Conservation (phyloP, 2,113 vertebrate genomes). For the Columbina picui region DNA sequence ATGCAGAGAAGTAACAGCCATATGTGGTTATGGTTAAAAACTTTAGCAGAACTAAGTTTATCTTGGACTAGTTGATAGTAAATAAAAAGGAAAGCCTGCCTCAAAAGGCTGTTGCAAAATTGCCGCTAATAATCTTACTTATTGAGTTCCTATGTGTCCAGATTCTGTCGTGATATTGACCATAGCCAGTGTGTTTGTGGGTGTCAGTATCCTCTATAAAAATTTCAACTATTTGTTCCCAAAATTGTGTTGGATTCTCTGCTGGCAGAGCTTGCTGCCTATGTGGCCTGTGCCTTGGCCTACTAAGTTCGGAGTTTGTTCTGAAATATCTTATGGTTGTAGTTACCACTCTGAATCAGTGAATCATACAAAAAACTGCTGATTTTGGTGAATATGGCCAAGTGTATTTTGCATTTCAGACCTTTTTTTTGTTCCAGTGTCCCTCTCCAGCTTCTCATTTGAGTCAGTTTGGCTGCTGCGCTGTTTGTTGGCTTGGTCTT, state of each 20-base stretch:
- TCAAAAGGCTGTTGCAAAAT: background rate
- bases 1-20: background rate
- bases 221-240: background rate
- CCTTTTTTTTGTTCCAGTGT: too few relatives aligned
- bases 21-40: background rate
- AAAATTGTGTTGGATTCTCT: background rate
- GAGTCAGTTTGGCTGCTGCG: background rate
- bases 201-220: background rate
- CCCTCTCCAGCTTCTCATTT: background rate
- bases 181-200: background rate
- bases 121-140: background rate
- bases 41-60: background rate
- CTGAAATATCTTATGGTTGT: background rate
- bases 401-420: background rate
- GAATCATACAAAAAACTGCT: background rate
- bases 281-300: background rate
- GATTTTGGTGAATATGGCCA: background rate
- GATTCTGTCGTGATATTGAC: background rate
- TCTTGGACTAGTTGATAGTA: background rate
- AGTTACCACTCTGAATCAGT: rapidly evolving
- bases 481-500: background rate
- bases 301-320: rapidly evolving
- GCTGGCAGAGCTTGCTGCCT: rapidly evolving
- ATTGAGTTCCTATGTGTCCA: background rate
- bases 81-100: background rate